Conservation (phyloP, 1,140 invertebrate genomes). For the Lycorma delicatula region DNA sequence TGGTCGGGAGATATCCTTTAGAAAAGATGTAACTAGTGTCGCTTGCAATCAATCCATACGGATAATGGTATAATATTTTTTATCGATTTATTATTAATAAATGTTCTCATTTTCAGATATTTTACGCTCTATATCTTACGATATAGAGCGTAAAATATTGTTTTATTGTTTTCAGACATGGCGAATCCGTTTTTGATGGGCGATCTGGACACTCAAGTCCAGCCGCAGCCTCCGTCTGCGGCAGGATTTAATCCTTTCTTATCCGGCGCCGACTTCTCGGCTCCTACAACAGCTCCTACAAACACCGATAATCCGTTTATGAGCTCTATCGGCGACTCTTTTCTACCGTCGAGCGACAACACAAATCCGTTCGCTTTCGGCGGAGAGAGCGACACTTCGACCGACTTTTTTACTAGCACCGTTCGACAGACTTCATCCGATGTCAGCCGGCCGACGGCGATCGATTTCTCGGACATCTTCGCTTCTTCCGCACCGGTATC, state of each 20-base stretch:
- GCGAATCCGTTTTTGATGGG: conserved; percentile 72
- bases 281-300: conserved; percentile 26
- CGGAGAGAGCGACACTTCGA: conserved; percentile 24
- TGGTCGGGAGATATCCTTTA: no score
- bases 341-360: conserved; percentile 21
- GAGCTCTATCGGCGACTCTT: conserved; percentile 29
- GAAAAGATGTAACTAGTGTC: no score
- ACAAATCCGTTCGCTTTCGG: conserved; percentile 51
- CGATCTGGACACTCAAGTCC: conserved; percentile 39
- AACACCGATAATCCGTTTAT: conserved; percentile 49
- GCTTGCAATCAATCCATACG: no score
- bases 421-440: conserved; percentile 4
- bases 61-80: no score
- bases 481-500: not conserved
- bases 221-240: conserved; percentile 20
- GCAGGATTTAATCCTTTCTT: conserved; percentile 64
- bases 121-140: no score
- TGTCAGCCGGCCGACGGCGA: not conserved
- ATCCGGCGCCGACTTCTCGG: conserved; percentile 42
- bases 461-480: conserved; percentile 11
- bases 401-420: conserved; percentile 20
- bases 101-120: no score
- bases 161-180: conserved; percentile 13
- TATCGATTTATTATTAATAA: no score
- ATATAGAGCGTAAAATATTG: no score